Conservation (phyloP, 2,113 vertebrate species). For the Plestiodon gilberti region DNA sequence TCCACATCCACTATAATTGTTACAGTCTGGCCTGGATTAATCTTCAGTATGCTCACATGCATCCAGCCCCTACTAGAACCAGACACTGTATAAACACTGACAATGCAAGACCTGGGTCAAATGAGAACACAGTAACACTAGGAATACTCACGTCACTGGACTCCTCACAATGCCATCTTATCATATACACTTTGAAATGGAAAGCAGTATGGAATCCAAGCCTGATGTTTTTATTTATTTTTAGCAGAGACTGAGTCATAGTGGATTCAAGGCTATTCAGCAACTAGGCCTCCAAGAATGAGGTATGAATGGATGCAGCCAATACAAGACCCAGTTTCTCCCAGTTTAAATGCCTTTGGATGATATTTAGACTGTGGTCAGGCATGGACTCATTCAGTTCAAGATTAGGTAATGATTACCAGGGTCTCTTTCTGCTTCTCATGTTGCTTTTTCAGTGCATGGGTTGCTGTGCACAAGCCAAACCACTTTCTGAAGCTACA, state of each 20-base stretch:
- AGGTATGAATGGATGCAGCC: background rate
- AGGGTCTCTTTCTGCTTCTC: background rate
- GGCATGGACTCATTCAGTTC: background rate
- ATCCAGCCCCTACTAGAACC: background rate
- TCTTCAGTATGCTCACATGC: too few species aligned
- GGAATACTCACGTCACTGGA: background rate
- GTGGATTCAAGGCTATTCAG: background rate
- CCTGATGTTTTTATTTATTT: background rate
- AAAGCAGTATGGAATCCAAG: background rate
- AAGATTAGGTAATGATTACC: background rate
- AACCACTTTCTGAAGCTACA: background rate
- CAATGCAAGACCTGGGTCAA: background rate
- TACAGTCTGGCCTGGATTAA: background rate
- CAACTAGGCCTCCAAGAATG: background rate
- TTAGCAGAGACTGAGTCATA: background rate
- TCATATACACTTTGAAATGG: background rate
- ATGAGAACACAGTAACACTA: background rate
- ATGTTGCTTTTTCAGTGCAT: background rate
- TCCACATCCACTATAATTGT: background rate
- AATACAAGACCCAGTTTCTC: background rate
- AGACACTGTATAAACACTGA: background rate
- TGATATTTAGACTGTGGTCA: background rate
- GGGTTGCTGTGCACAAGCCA: background rate
- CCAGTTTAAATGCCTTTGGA: background rate
- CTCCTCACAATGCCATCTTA: background rate